phyloP scores from a whole-genome alignment of 2,888 invertebrate species.

The Leptopilina myrica region DNA sequence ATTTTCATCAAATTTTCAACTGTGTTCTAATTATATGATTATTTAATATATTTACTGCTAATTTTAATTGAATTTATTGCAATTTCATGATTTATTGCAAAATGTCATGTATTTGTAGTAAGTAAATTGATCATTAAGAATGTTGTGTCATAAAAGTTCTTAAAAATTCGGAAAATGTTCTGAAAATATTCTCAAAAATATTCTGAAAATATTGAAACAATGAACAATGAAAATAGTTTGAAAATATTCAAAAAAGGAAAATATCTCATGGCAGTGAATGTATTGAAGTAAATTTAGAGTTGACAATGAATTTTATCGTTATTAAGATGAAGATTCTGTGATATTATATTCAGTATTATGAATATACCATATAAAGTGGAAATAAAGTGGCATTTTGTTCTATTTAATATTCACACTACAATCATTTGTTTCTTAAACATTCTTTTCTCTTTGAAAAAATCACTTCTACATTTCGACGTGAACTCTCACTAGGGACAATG shows the following conservation, averaged over 20 bases:
- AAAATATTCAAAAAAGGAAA: conserved; percentile 21
- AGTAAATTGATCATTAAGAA: too few relatives aligned
- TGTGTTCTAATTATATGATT: background rate
- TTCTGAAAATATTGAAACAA: too few relatives aligned
- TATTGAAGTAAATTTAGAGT: conserved; percentile 28
- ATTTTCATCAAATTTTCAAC: conserved; percentile 3
- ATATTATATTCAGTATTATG: conserved; percentile 63
- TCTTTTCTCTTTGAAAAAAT: conserved; percentile 6
- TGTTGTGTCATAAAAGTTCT: too few relatives aligned
- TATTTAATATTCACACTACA: conserved; percentile 61
- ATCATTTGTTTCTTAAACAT: conserved; percentile 55
- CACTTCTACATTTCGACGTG: conserved; percentile 18
- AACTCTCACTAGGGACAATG: background rate
- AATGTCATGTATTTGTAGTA: too few relatives aligned
- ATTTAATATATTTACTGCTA: conserved; percentile 15
- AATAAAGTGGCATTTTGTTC: conserved; percentile 66
- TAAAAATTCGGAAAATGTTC: too few relatives aligned
- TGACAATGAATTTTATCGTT: background rate
- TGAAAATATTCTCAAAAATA: too few relatives aligned
- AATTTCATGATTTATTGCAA: background rate
- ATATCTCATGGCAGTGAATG: conserved; percentile 31
- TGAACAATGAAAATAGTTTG: too few relatives aligned
- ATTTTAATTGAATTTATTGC: background rate
- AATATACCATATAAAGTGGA: conserved; percentile 60
- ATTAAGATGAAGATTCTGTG: conserved; percentile 48